Base-by-base conservation (phyloP, 2,113 vertebrate species). In the Amphiprion percula region DNA sequence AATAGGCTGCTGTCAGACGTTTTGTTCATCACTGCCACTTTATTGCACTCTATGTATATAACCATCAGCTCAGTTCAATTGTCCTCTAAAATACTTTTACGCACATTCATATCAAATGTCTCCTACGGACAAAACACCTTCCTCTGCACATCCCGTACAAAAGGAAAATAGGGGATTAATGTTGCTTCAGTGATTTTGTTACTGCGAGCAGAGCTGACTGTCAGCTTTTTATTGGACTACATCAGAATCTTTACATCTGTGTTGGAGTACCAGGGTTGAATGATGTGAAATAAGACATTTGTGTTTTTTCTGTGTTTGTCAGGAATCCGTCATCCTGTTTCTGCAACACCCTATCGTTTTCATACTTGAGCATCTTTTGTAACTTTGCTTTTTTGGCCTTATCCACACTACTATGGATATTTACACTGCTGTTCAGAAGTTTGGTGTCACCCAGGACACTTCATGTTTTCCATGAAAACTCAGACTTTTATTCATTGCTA, bases 41-140 rank as follows among this genome's bases (percentile, higher is more conserved):
- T 23, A 68, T n/a, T 70, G 68, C 49, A 46, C 19, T 19, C 21
- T 76, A 60, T 53, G 26, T 19, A 62, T 60, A 47, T 54, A 50
- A 77, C 74, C 61, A 50, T 80, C 17, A 4, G 17, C 44, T 39
- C 12, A 5, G 44, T 68, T 76, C 26, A 33, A 4, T 24, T n/a
- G 47, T 56, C 17, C 71, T 76, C 65, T 30, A n/a, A 62, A 66
- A 63, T 41, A 65, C 81, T 82, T 54, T 28, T 23, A 17, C 16
- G 24, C 21, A 52, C 37, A 44, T 52, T 86, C 23, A 37, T 66
- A 65, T 62, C 52, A 75, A 77, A 61, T 63, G 19, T 68, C 24
- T 82, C 37, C 44, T 52, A 1, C 77, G 21, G 37, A 65, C 68
- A 26, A 74, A 84, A 49, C 41, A 54, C 49, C 26, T 72, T 74